Conservation (phyloP, 1,140 invertebrate species). For the Conopomorpha cramerella region DNA sequence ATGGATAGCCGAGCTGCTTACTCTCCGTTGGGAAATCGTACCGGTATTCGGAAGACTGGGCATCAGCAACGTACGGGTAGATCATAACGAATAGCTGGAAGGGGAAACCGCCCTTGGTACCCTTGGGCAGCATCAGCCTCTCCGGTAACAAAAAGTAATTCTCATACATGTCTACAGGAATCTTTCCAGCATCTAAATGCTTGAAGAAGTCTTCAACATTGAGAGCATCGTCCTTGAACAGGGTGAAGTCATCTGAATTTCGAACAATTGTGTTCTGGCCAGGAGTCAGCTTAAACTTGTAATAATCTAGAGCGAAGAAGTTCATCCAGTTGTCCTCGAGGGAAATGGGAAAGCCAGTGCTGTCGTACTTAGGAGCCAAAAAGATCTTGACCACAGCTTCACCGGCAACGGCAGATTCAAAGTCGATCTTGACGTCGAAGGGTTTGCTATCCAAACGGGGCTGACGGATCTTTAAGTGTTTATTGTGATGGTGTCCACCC, state of each 20-base stretch:
- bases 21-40: constrained; percentile 40
- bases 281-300: constrained; percentile 64
- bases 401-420: constrained; percentile 61
- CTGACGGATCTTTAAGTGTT: constrained; percentile 58
- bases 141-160: constrained; percentile 64
- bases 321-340: constrained; percentile 63
- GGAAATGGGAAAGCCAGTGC: constrained; percentile 58
- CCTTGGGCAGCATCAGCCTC: constrained; percentile 70
- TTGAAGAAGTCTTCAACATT: constrained; percentile 65
- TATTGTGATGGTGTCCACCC: constrained; percentile 18
- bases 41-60: constrained; percentile 17
- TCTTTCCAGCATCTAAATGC: constrained; percentile 58
- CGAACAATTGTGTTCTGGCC: constrained; percentile 72
- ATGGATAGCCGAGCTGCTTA: constrained; percentile 68
- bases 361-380: constrained; percentile 61
- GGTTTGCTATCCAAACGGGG: constrained; percentile 66
- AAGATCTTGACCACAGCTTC: constrained; percentile 67
- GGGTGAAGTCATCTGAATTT: constrained; percentile 68
- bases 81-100: constrained; percentile 70
- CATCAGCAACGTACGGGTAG: constrained; percentile 44
- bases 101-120: constrained; percentile 65
- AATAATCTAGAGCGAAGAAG: constrained; percentile 74
- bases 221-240: constrained; percentile 66
- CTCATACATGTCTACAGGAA: constrained; percentile 54
- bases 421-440: constrained; percentile 65